These are phyloP conservation scores for Cherax quadricarinatus DNA, from an alignment of 1,140 invertebrate species.

Conservation along the genomic window DNA sequence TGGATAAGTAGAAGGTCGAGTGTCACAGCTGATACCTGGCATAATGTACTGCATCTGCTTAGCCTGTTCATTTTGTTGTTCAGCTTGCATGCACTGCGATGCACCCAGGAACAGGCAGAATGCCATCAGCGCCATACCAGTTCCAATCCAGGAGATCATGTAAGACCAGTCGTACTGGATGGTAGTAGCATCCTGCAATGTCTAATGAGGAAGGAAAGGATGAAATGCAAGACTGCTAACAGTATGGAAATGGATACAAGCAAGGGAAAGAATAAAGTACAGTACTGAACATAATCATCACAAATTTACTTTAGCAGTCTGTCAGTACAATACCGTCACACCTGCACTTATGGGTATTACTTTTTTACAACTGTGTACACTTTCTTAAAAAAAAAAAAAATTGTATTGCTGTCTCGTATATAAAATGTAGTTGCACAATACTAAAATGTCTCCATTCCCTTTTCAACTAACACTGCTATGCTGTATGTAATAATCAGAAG, in stretches of 20 bases:
- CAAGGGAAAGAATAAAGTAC: neutral
- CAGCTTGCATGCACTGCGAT: conserved; percentile 92
- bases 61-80: conserved; percentile 90
- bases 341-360: no score
- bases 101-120: conserved; percentile 91
- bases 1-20: neutral
- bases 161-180: conserved; percentile 96
- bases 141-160: conserved; percentile 95
- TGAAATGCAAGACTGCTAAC: neutral
- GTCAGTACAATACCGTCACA: no score
- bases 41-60: conserved; percentile 98
- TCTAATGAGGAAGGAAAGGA: conserved; percentile 79
- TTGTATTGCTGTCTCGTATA: no score
- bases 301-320: no score
- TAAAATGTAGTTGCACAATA: no score
- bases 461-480: no score
- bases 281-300: no score
- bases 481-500: no score
- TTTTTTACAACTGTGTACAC: no score
- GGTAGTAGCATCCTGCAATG: conserved; percentile 89
- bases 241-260: neutral
- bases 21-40: conserved; percentile 86
- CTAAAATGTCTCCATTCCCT: no score
- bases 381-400: no score
- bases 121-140: conserved; percentile 89